These are phyloP conservation scores for Balearica regulorum DNA, from an alignment of 2,797 vertebrate genomes.

Conservation along the genomic window DNA sequence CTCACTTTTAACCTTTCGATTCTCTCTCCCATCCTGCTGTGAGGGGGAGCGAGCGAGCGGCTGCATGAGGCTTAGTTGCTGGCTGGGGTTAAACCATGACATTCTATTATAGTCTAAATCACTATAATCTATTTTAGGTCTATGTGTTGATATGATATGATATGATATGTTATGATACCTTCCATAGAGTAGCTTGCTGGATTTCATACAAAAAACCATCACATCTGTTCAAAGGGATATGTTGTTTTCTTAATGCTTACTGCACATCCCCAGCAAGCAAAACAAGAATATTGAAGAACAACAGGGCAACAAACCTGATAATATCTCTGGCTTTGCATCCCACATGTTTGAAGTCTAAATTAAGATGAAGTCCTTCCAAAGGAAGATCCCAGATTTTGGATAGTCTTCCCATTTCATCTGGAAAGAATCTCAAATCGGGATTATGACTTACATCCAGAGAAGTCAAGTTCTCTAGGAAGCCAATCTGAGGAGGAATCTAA, in stretches of 20 bases:
- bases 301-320: slow-evolving; percentile 80
- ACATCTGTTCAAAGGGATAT: not conserved
- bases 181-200: not conserved
- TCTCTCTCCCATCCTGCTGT: no score
- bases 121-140: not conserved
- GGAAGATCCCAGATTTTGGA: slow-evolving; percentile 94
- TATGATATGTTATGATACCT: not conserved
- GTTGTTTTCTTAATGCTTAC: not conserved
- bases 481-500: slow-evolving; percentile 92
- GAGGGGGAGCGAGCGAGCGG: no score
- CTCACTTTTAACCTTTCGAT: no score
- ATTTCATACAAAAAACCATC: not conserved
- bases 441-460: slow-evolving; percentile 93
- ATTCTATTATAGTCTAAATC: not conserved
- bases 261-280: not conserved
- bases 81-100: no score
- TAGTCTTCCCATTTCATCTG: slow-evolving; percentile 95
- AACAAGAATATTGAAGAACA: not conserved
- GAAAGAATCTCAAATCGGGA: slow-evolving; percentile 83
- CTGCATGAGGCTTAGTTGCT: no score
- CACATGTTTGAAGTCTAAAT: slow-evolving; percentile 91
- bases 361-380: slow-evolving; percentile 89
- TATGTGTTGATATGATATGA: no score
- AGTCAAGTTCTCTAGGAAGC: slow-evolving; percentile 87
- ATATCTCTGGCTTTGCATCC: slow-evolving; percentile 96